Evolutionary conservation across 2,113 vertebrate genomes (phyloP), one percentile per base, ranked within the genome.

Genomic region (Ageneiosus marmoratus): DNA sequence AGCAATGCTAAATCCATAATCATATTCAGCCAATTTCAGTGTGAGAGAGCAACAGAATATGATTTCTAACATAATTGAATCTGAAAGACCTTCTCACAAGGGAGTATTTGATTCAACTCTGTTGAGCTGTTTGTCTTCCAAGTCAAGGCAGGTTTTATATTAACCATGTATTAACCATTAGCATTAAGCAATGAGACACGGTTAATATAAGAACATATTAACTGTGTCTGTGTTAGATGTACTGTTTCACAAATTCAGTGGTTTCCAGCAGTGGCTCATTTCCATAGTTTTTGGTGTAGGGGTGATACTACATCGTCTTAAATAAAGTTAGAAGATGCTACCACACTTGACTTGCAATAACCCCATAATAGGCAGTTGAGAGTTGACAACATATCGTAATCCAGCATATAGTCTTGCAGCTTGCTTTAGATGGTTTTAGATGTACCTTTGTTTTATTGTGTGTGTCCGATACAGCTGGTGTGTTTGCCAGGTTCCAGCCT

Each of bases 121-220:
- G 8, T 44, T 70, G 0, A 69, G 27, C 18, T 70, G 37, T 70
- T 56, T 62, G 41, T 48, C 16, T 20, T 22, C 48, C 34, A 55
- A 80, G 65, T 41, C 32, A 70, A 80, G 24, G 63, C 16, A 29
- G 18, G 27, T 70, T 80, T 80, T 56, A 41, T 70, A 70, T 69
- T 69, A 79, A 67, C 46, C 60, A 34, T 34, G 11, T 79, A 79
- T 79, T 79, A 80, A 41, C 22, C 63, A 55, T 55, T 70, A 70
- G 73, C 27, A 32, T 20, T 32, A 53, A 75, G 29, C 50, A 53
- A 32, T 32, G 10, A 48, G 70, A 48, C 44, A 16, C 29, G 48
- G 73, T 75, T 75, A 75, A 75, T 55, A 50, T 75, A 50, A 24
- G 37, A 11, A 76, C 20, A 76, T 37, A 76, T 55, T 76, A 76